phyloP scores from a whole-genome alignment of 2,797 vertebrate species.

The Phataginus tricuspis region DNA sequence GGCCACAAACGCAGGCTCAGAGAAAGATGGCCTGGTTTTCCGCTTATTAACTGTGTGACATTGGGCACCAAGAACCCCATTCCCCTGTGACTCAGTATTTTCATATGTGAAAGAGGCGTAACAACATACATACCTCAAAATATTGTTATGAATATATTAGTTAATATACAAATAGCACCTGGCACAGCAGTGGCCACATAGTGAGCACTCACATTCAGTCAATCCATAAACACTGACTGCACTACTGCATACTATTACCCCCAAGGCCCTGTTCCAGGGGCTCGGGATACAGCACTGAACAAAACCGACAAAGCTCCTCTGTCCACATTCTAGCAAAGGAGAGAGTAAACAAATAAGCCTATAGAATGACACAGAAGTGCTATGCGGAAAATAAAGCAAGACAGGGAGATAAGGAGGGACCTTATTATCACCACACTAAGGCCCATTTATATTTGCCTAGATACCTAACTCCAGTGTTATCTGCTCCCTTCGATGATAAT shows the following conservation, averaged over 20 bases:
- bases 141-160: neutral
- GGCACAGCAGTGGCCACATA: neutral
- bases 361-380: neutral
- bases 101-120: neutral
- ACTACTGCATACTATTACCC: neutral
- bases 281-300: neutral
- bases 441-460: neutral
- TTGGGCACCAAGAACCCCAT: neutral
- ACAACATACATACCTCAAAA: neutral
- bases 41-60: neutral
- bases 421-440: neutral
- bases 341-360: neutral
- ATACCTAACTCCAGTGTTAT: neutral
- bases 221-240: neutral
- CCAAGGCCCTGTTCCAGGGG: neutral
- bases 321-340: neutral
- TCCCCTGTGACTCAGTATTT: neutral
- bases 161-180: neutral
- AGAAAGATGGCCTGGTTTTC: neutral
- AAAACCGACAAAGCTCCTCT: neutral
- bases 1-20: neutral
- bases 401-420: neutral
- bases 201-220: neutral
- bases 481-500: neutral
- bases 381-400: slow-evolving; percentile 28